Base-by-base conservation (phyloP, 2,113 vertebrate genomes). In the Ursus arctos region DNA sequence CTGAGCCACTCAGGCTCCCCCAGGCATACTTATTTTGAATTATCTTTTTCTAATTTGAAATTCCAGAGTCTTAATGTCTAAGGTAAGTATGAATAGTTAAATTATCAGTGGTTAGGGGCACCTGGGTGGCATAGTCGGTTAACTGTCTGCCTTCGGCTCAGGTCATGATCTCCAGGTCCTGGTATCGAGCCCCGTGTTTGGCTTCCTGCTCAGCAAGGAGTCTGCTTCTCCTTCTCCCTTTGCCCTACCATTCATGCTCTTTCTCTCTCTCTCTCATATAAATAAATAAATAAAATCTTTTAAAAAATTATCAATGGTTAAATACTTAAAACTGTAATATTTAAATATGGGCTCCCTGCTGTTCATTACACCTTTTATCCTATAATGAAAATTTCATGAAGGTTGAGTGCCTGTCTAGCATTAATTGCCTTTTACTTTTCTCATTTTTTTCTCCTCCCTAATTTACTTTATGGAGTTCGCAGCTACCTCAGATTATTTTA, bases 11-110 rank as follows among this genome's bases (percentile, higher is more conserved):
- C 33, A 69, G 33, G 8, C 33, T 21, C 33, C 67, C 8, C 67
- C 15, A 80, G n/a, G 7, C 65, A 21, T 79, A 63, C 33, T 90
- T 95, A 81, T 74, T 81, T 81, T 67, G 31, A 92, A 33, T 92
- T 71, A 57, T 40, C 72, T 74, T 72, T 94, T 85, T 86, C 51
- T 51, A 40, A 88, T 57, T 90, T 89, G 71, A 89, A 84, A 80
- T 93, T 65, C 16, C 47, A 31, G 10, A 67, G 43, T 72, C 22
- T 94, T 94, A 74, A 86, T 43, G 28, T 87, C 10, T 74, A 40
- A 31, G 19, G 40, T 82, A 69, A 77, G 91, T 97, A 19, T 40
- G 65, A 87, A 33, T 81, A 28, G 53, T 31, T 55, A 47, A 92
- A 79, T 72, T 76, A 83, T 67, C 63, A 16, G 3, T 33, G 63